Conservation (phyloP, 2,113 vertebrate genomes). For the Arenaria interpres region DNA sequence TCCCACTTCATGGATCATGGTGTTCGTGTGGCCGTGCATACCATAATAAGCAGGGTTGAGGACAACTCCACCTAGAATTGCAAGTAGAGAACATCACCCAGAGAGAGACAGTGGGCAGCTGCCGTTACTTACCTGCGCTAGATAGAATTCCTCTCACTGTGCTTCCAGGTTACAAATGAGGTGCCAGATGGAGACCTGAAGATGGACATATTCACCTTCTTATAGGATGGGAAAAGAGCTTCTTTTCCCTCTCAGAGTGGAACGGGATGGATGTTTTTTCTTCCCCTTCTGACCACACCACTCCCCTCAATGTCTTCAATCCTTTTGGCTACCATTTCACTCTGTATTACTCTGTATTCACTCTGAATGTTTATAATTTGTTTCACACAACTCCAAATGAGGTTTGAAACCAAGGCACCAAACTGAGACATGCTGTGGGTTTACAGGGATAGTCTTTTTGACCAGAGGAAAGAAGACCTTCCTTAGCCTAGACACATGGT, state of each 20-base stretch:
- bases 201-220: neutral
- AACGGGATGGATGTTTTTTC: neutral
- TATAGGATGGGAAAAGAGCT: neutral
- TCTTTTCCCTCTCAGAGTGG: neutral
- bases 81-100: neutral
- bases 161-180: neutral
- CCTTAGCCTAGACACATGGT: neutral
- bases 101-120: neutral
- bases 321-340: neutral
- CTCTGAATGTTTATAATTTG: neutral
- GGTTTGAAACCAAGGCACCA: neutral
- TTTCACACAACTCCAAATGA: neutral
- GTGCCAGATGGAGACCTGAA: neutral
- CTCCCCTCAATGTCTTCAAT: neutral
- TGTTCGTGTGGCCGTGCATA: conserved; percentile 86
- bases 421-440: fast-evolving
- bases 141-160: neutral
- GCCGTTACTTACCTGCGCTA: neutral
- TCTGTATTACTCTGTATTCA: too few relatives aligned
- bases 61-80: conserved; percentile 89
- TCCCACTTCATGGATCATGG: conserved; percentile 96
- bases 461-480: neutral
- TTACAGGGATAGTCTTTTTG: neutral
- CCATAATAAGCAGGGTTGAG: conserved; percentile 95
- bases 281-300: neutral